Evolutionary conservation across 2,113 vertebrate species (phyloP), one percentile per base, ranked within the genome.

Genomic region (Pholis gunnellus): DNA sequence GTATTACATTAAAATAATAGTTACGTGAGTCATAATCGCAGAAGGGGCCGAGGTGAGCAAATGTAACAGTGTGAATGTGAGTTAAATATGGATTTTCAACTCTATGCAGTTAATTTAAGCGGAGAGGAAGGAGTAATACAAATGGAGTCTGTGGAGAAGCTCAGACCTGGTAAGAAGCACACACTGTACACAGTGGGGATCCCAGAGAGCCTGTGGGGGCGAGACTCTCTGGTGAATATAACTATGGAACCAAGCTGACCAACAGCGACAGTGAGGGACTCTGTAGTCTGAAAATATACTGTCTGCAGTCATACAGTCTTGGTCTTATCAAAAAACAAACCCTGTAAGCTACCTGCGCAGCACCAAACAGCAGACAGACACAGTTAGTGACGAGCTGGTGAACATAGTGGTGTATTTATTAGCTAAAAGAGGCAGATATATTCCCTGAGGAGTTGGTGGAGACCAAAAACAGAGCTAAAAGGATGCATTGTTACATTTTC

Each of bases 1-100:
- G 27, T 77, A 82, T 87, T 69, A 72, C 67, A 72, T 85, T 82
- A 78, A 66, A 79, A 81, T 79, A 54, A 88, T 71, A 63, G 69
- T 70, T 52, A 72, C 52, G 40, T 67, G 57, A 84, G 34, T 86
- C 56, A 69, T 83, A 69, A 66, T 85, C 34, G 54, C 31, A 44
- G 25, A 71, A 29, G 34, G 40, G 44, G 69, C 70, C 0, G 40
- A 65, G 71, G 84, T 81, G 83, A 81, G 67, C 61, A 34, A 29
- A 72, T 70, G 60, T 60, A 77, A 20, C 69, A 59, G 36, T 13
- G 42, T 27, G 40, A 85, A 22, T 74, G 36, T 44, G 69, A 78
- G 73, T 48, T 36, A 65, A 65, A 83, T 76, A 72, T 83, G 50
- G 72, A 80, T 82, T 83, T 81, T 56, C 29, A 56, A n/a, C 17